phyloP scores from a whole-genome alignment of 2,888 invertebrate species.

The Ditylenchus weischeri region DNA sequence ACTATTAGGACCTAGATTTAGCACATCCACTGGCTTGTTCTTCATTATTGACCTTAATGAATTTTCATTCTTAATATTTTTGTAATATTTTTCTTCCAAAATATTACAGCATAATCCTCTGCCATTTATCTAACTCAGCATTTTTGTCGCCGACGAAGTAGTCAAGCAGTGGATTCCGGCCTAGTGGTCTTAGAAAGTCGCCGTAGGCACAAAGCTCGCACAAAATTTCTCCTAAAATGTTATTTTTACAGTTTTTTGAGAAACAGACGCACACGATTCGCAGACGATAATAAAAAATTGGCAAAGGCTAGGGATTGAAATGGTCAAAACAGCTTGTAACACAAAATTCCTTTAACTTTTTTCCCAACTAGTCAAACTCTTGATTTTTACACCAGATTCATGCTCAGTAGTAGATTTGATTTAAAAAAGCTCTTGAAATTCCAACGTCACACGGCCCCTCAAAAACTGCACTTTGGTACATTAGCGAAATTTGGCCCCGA shows the following conservation, averaged over 20 bases:
- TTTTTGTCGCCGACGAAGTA: not conserved
- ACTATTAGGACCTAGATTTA: constrained; percentile 15
- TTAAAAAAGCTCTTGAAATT: too few species aligned
- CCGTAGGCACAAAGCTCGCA: constrained; percentile 23
- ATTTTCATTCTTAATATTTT: not conserved
- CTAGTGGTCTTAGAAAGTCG: constrained; percentile 24
- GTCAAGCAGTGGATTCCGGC: not conserved
- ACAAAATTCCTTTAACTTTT: too few species aligned
- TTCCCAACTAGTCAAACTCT: too few species aligned
- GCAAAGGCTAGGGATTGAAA: too few species aligned
- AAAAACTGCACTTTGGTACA: too few species aligned
- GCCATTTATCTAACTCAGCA: constrained; percentile 18
- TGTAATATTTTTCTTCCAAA: not conserved
- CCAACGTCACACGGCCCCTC: too few species aligned
- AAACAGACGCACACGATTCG: too few species aligned
- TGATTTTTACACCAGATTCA: too few species aligned
- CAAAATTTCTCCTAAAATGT: constrained; percentile 9
- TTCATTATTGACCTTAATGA: constrained; percentile 9
- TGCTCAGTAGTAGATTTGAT: too few species aligned
- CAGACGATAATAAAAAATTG: too few species aligned
- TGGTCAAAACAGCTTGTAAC: too few species aligned
- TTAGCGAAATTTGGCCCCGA: too few species aligned
- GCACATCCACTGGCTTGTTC: not conserved
- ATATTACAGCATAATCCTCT: constrained; percentile 16
- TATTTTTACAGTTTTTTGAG: not conserved